These are phyloP conservation scores for Acyrthosiphon pisum DNA, from an alignment of 1,140 invertebrate species.

Conservation along the genomic window DNA sequence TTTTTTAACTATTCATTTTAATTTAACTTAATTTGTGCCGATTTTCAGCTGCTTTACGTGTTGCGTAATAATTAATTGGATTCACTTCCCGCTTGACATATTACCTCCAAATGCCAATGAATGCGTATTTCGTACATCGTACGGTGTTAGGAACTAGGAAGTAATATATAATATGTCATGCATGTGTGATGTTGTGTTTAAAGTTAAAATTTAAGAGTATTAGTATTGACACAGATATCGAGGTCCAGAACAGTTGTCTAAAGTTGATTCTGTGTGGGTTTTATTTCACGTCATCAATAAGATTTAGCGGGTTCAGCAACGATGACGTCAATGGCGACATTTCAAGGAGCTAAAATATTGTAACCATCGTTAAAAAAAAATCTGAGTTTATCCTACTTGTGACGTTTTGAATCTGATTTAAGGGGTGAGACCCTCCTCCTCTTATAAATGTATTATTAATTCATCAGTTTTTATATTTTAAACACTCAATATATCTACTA, in stretches of 20 bases:
- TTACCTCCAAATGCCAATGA: neutral
- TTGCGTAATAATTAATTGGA: neutral
- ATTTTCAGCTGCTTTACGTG: neutral
- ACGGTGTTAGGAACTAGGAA: too few relatives aligned
- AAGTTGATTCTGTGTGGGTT: neutral
- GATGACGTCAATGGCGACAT: neutral
- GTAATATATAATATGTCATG: too few relatives aligned
- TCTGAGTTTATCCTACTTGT: neutral
- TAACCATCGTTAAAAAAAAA: neutral
- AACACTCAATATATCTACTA: too few relatives aligned
- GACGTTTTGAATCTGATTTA: neutral
- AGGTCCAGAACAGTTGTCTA: neutral
- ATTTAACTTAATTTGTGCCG: neutral
- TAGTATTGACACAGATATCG: neutral
- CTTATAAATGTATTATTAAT: too few relatives aligned
- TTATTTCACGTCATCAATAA: neutral
- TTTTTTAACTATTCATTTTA: neutral
- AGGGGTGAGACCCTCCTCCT: too few relatives aligned
- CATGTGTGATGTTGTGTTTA: too few relatives aligned
- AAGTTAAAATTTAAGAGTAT: neutral
- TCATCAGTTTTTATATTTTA: too few relatives aligned
- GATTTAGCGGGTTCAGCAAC: neutral
- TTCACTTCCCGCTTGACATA: neutral
- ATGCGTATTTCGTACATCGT: neutral
- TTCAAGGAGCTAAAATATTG: neutral